Evolutionary conservation across 2,888 invertebrate species (phyloP), one percentile per base, ranked within the genome.

Genomic region (Cephus sareptanus): DNA sequence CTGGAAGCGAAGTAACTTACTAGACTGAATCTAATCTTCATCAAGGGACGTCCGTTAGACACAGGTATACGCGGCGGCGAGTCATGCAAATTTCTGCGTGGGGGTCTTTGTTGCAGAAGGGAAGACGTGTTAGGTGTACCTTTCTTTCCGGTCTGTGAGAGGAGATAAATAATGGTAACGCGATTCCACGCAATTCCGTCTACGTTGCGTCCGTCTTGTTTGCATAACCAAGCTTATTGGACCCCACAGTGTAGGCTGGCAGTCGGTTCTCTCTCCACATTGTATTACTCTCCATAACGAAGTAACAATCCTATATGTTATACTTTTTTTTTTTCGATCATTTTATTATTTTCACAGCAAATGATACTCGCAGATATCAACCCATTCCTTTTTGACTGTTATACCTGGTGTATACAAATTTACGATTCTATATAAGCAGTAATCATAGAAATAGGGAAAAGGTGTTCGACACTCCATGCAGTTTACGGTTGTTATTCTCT

Each of bases 81-180:
- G 79, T 78, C 79, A 83, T 85, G 84, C 83, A 83, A 85, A 84
- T 84, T 85, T 83, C 83, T 83, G 85, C 83, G 83, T 71, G 71
- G 83, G 85, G 84, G 83, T 81, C 82, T 83, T 85, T 83, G 83
- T 83, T 84, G 79, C 74, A 15, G 68, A 71, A 33, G 71, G 33
- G 76, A 75, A 73, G 79, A 35, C 76, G 78, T 76, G 75, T 76
- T 80, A 81, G 77, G 77, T 77, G 81, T 76, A 80, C 75, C 80
- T 83, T 81, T 84, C 80, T 81, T 84, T 82, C 81, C 81, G 84
- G 82, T 79, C 80, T 79, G 56, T 56, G 56, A 56, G 56, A 80
- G 75, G 80, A 84, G 82, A 83, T 85, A 83, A 85, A 85, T 85
- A 85, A 85, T 84, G 83, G 84, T 85, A 84, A 84, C 84, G 82